A percentile compares a stretch with the other conserved stretches of the same genome.
Conservation (phyloP, 2,113 vertebrate species). For the Ophiodon elongatus region DNA sequence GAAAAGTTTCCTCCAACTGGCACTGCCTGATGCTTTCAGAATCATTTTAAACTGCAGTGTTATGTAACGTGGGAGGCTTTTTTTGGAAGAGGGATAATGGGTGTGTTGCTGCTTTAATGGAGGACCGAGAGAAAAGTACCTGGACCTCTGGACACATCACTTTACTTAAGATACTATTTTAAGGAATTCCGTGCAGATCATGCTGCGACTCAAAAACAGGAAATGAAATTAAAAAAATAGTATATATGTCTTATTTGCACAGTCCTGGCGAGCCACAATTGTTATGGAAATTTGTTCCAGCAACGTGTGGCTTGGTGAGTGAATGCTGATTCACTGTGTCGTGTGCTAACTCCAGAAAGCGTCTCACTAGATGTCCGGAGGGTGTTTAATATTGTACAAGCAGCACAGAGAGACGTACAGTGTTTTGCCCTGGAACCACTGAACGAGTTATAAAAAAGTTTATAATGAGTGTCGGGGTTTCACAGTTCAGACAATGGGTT, state of each 20-base stretch:
- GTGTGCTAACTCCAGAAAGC: conserved; percentile 1
- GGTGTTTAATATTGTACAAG: background rate
- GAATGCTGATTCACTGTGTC: conserved; percentile 17
- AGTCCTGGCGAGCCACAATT: background rate
- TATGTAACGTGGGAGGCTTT: conserved; percentile 26
- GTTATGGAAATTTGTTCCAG: background rate
- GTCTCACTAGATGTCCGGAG: conserved; percentile 4
- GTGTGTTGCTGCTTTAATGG: conserved; percentile 31
- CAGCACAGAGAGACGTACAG: background rate
- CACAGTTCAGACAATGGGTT: background rate
- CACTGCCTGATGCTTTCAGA: conserved; percentile 15
- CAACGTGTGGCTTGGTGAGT: background rate
- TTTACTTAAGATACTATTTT: background rate
- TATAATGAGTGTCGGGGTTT: background rate
- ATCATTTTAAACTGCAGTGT: conserved; percentile 33
- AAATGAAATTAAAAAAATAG: too few relatives aligned
- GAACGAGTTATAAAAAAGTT: background rate
- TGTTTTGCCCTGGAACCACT: background rate
- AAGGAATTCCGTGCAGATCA: background rate
- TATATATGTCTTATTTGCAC: background rate
- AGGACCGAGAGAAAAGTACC: background rate
- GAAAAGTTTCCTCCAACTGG: background rate
- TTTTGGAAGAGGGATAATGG: conserved; percentile 22
- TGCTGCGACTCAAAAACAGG: background rate
- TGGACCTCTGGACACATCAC: conserved; percentile 5